These are phyloP conservation scores for Ceratina australensis DNA, from an alignment of 1,140 invertebrate species.

Conservation along the genomic window DNA sequence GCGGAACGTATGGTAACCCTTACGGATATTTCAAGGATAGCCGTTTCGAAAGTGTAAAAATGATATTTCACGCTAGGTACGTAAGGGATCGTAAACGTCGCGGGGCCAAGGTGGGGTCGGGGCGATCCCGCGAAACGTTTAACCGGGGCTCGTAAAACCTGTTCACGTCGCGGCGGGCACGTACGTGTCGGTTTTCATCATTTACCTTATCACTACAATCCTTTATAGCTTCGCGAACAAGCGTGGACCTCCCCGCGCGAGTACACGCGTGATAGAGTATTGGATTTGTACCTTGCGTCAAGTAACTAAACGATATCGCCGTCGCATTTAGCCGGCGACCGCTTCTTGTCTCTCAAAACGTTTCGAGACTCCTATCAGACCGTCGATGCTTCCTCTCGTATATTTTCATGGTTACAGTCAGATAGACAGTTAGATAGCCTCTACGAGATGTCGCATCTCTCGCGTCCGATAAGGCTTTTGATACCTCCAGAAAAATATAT, in stretches of 20 bases:
- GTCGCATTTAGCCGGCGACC: conserved; percentile 27
- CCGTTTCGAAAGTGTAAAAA: conserved; percentile 19
- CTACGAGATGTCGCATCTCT: no score
- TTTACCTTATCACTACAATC: conserved; percentile 64
- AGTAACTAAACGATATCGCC: conserved; percentile 51
- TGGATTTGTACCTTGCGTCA: conserved; percentile 62
- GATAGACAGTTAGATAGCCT: neutral
- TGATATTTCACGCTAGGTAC: conserved; percentile 18
- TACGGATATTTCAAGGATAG: neutral
- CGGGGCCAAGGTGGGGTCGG: neutral
- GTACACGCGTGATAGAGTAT: conserved; percentile 56
- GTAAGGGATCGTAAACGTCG: conserved; percentile 32
- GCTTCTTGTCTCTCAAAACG: conserved; percentile 18
- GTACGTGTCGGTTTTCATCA: conserved; percentile 65
- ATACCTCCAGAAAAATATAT: no score
- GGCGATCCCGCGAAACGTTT: conserved; percentile 48
- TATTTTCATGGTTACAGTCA: neutral
- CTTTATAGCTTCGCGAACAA: conserved; percentile 61
- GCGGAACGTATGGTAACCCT: neutral
- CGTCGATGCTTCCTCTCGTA: neutral
- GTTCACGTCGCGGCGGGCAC: conserved; percentile 50
- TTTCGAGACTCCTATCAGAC: neutral
- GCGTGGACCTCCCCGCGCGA: conserved; percentile 39
- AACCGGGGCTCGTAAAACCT: conserved; percentile 51
- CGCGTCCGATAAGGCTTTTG: no score